phyloP scores from a whole-genome alignment of 2,888 invertebrate genomes.

The Euplagia quadripunctaria region DNA sequence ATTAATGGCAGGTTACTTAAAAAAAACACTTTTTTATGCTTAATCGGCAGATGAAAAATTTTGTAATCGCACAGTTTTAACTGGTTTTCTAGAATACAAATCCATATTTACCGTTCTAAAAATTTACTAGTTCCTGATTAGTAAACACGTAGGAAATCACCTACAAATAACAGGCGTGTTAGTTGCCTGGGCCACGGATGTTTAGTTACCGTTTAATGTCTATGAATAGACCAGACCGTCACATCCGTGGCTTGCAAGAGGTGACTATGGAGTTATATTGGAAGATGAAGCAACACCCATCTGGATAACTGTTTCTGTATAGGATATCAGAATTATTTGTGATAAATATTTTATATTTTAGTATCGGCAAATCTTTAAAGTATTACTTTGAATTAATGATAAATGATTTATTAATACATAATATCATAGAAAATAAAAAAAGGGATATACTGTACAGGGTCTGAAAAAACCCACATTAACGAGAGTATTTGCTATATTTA shows the following conservation, averaged over 20 bases:
- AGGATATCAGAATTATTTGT: background rate
- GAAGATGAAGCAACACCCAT: constrained; percentile 20
- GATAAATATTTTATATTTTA: background rate
- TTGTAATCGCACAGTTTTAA: background rate
- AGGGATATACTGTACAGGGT: too few relatives aligned
- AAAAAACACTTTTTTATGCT: background rate
- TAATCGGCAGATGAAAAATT: background rate
- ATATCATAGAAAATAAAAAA: too few relatives aligned
- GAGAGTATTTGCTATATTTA: too few relatives aligned
- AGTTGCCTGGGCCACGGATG: constrained; percentile 23
- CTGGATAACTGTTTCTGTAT: constrained; percentile 2
- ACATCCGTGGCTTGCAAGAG: constrained; percentile 22
- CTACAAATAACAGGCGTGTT: constrained; percentile 18
- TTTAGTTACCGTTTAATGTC: constrained; percentile 22
- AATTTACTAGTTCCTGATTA: constrained; percentile 11
- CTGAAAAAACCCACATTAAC: too few relatives aligned
- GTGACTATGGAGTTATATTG: constrained; percentile 19
- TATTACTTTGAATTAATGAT: too few relatives aligned
- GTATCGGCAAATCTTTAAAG: too few relatives aligned
- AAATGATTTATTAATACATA: too few relatives aligned
- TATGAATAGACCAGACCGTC: constrained; percentile 23
- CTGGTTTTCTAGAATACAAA: background rate
- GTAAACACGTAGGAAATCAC: constrained; percentile 15
- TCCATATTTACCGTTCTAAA: background rate
- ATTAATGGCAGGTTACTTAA: background rate